Percentiles rank a stretch among this genome's conserved stretches.
These are phyloP conservation scores for Brachionus calyciflorus DNA, from an alignment of 1,140 invertebrate genomes.

Conservation along the genomic window DNA sequence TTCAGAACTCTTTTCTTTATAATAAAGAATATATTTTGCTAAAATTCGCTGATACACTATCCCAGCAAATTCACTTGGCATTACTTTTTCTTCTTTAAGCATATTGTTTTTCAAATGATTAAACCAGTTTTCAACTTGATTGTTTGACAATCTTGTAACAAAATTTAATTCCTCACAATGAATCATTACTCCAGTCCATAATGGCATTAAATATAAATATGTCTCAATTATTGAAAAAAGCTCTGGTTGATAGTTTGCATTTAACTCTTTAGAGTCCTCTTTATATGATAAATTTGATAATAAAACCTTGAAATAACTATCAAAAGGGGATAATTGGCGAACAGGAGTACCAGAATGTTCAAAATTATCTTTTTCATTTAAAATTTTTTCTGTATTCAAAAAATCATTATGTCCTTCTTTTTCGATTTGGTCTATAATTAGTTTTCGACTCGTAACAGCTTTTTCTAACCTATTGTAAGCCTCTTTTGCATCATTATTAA, in stretches of 20 bases:
- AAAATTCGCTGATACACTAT: neutral
- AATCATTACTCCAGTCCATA: constrained; percentile 6
- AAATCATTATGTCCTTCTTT: too few species aligned
- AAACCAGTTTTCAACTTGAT: constrained; percentile 16
- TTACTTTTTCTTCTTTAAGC: neutral
- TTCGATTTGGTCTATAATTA: too few species aligned
- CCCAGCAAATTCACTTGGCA: constrained; percentile 30
- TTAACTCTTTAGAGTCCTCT: neutral
- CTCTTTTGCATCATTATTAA: too few species aligned
- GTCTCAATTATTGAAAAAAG: constrained; percentile 11
- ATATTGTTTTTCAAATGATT: constrained; percentile 21
- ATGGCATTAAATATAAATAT: neutral
- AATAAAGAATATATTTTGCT: constrained; percentile 12
- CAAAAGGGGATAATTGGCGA: too few species aligned
- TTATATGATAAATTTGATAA: neutral
- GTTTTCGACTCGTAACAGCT: too few species aligned
- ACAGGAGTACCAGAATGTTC: too few species aligned
- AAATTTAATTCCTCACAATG: neutral
- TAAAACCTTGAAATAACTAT: neutral
- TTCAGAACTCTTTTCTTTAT: neutral
- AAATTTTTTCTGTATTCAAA: too few species aligned
- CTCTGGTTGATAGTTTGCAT: neutral
- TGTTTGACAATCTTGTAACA: neutral
- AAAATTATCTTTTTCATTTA: too few species aligned
- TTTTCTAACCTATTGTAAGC: too few species aligned